phyloP scores from a whole-genome alignment of 2,113 vertebrate species.

The Lamprotornis superbus region DNA sequence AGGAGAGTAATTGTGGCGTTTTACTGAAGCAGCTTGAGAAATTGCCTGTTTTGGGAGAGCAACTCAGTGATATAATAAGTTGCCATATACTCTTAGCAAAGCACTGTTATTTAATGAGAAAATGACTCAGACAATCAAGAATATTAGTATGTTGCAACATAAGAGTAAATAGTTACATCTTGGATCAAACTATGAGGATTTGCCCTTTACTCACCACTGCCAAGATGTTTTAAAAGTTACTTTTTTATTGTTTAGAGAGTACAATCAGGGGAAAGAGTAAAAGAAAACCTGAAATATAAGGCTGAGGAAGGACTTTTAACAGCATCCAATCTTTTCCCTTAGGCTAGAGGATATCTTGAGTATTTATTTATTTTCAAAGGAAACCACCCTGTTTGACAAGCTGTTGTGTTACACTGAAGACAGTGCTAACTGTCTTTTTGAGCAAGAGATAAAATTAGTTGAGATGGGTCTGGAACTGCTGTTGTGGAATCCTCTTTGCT shows the following conservation, averaged over 20 bases:
- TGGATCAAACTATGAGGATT: neutral
- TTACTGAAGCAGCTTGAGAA: neutral
- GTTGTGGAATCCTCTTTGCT: constrained; percentile 35
- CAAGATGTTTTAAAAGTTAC: neutral
- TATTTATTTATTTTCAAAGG: constrained; percentile 60
- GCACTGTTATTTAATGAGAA: neutral
- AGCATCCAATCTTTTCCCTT: neutral
- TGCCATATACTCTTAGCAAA: neutral
- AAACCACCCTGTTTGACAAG: constrained; percentile 59
- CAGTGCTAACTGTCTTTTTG: constrained; percentile 41
- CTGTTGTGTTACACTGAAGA: constrained; percentile 64
- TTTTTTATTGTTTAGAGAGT: neutral
- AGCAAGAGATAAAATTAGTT: constrained; percentile 60
- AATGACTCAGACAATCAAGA: neutral
- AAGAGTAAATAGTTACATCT: neutral
- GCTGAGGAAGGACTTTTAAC: neutral
- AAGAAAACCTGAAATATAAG: neutral
- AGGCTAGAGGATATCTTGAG: constrained; percentile 31
- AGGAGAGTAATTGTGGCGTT: neutral
- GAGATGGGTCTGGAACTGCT: constrained; percentile 38
- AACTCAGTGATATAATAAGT: neutral
- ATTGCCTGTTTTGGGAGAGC: neutral
- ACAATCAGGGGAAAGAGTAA: neutral
- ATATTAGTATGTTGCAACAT: neutral
- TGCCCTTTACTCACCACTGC: neutral